Evolutionary conservation across 1,140 invertebrate genomes (phyloP).

Genomic region (Diprion similis): DNA sequence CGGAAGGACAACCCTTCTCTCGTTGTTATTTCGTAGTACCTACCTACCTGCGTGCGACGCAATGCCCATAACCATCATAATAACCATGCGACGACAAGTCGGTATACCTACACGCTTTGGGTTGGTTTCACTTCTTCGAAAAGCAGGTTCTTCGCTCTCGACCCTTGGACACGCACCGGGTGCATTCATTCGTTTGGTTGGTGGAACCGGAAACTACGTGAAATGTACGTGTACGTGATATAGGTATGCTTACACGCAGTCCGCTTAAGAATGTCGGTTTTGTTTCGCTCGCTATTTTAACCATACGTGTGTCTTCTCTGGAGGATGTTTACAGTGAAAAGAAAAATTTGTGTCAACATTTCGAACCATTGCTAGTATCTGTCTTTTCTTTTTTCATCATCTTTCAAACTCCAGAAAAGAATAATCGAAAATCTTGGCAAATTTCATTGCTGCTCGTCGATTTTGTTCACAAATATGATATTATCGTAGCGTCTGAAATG

Average conservation of each 20-base stretch:
- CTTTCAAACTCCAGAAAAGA: not conserved
- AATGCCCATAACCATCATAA: not conserved
- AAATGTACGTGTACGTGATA: not conserved
- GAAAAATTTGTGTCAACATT: too few species aligned
- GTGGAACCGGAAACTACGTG: not conserved
- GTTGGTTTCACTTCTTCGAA: not conserved
- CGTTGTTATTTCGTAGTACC: not conserved
- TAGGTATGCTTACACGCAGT: not conserved
- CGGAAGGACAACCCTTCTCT: not conserved
- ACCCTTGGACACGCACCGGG: not conserved
- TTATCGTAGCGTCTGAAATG: not conserved
- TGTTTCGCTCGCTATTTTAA: not conserved
- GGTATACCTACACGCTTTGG: not conserved
- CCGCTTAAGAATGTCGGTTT: not conserved
- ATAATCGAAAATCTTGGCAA: not conserved
- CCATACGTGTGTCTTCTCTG: too few species aligned
- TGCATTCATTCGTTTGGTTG: not conserved
- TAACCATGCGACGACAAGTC: not conserved
- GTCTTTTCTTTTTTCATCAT: not conserved
- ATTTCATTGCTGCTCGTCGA: not conserved
- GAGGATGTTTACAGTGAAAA: too few species aligned
- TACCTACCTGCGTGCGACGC: not conserved
- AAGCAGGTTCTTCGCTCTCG: not conserved
- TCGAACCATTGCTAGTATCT: not conserved
- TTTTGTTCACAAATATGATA: not conserved